Base-by-base conservation (phyloP, 1,140 invertebrate genomes). In the Drosophila truncata region DNA sequence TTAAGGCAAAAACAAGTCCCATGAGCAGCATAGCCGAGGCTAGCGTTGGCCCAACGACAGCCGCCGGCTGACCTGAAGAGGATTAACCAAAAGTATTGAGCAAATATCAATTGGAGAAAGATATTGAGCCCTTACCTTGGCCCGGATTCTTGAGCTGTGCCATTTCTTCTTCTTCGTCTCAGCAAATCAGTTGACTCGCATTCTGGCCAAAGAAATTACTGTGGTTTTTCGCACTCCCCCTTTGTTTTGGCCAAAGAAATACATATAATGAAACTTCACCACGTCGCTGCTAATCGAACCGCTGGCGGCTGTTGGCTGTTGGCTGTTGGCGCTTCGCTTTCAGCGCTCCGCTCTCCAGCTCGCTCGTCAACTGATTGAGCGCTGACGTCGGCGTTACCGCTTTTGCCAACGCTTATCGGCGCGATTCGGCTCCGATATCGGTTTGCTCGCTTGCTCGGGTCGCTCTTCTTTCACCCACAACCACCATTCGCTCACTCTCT, bases 211-310 rank as follows among this genome's bases (percentile, higher is more conserved):
- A 42, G n/a, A 58, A 58, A 50, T 50, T 65, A 27, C 65, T 70
- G 18, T 55, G 62, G 69, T 71, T 80, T 54, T 54, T 78, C 73
- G 79, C 69, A 74, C 62, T 69, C 57, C 44, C 52, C 64, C 47
- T 50, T 70, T 82, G 60, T 73, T 78, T 69, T 52, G 35, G 39
- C 46, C 65, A 20, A 62, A 62, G 58, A 44, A 62, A 52, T 70
- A 44, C 25, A 10, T 71, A 59, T 46, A 63, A 61, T 73, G 57
- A 78, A 76, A 82, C 77, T 80, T 82, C 85, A 88, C 84, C 85
- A 90, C 85, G 84, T 88, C 81, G 84, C 67, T 80, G 84, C 67
- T 84, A 78, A 80, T 88, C 85, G 77, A 88, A 80, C 57, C 76
- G 55, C 62, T 84, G 37, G 58, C 60, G 61, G 33, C 66, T 64